Evolutionary conservation across 2,888 invertebrate species (phyloP).

Genomic region (Ephialtes manifestator): DNA sequence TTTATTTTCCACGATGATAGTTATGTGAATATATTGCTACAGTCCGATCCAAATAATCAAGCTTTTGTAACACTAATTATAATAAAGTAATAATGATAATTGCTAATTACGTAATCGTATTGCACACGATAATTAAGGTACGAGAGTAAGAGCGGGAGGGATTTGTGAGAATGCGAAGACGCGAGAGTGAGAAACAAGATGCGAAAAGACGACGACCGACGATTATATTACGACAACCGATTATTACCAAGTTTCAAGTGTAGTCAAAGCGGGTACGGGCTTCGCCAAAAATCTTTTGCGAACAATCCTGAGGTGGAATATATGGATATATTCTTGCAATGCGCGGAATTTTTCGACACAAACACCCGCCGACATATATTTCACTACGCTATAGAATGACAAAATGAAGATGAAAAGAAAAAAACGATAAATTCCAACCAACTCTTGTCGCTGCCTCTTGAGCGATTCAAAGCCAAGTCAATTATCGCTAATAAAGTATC

Average conservation of each 20-base stretch:
- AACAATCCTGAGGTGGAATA: conserved; percentile 70
- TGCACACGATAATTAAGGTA: conserved; percentile 71
- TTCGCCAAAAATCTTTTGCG: conserved; percentile 77
- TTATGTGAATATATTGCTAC: conserved; percentile 85
- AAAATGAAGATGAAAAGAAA: conserved; percentile 3
- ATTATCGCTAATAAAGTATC: conserved; percentile 54
- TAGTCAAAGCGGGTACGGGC: conserved; percentile 61
- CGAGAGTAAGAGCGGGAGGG: conserved; percentile 44
- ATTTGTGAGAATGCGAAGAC: conserved; percentile 45
- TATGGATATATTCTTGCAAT: conserved; percentile 33
- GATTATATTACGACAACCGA: conserved; percentile 8
- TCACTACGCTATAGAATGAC: conserved; percentile 34
- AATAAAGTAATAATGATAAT: conserved; percentile 82
- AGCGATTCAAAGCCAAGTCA: conserved; percentile 55
- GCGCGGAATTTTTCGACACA: not conserved
- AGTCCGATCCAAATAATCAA: conserved; percentile 86
- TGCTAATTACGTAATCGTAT: conserved; percentile 81
- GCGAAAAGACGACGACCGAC: conserved; percentile 35
- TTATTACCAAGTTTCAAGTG: conserved; percentile 41
- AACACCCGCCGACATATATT: conserved; percentile 13
- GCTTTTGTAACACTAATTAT: conserved; percentile 84
- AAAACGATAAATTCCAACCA: conserved; percentile 8
- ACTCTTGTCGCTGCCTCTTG: conserved; percentile 33
- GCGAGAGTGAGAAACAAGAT: conserved; percentile 41
- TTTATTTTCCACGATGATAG: conserved; percentile 84